A percentile compares a stretch with the other conserved stretches of the same genome.
Conservation (phyloP, 2,888 invertebrate species). For the Tetranychus truncatus region DNA sequence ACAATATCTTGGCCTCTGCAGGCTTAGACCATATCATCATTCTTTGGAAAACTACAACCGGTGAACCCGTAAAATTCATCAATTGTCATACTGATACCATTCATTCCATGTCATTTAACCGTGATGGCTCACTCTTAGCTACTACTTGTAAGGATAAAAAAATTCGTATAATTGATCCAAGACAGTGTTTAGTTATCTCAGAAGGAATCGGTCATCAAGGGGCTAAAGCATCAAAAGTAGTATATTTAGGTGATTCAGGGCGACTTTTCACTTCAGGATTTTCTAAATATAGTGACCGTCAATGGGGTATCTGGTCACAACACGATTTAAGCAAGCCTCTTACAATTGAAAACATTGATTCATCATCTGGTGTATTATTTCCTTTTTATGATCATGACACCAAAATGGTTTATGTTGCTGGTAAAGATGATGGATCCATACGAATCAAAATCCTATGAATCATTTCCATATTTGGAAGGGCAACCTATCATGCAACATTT, state of each 20-base stretch:
- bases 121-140: constrained; percentile 79
- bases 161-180: constrained; percentile 74
- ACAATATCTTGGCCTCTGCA: constrained; percentile 79
- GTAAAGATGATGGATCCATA: constrained; percentile 90
- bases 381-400: constrained; percentile 91
- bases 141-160: constrained; percentile 94
- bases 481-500: no score
- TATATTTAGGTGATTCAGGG: constrained; percentile 29
- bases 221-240: constrained; percentile 54
- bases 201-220: constrained; percentile 81
- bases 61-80: constrained; percentile 61
- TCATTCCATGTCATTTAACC: constrained; percentile 87
- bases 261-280: constrained; percentile 36
- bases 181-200: constrained; percentile 52
- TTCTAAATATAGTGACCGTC: constrained; percentile 32
- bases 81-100: constrained; percentile 83
- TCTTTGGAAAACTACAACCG: constrained; percentile 75
- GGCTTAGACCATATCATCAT: constrained; percentile 43
- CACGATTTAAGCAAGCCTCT: constrained; percentile 32
- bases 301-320: constrained; percentile 35
- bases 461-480: no score
- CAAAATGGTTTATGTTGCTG: constrained; percentile 79
- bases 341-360: constrained; percentile 32
- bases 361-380: constrained; percentile 85
- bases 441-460: no score